A percentile compares a stretch with the other conserved stretches of the same genome.
Evolutionary conservation across 2,113 vertebrate genomes (phyloP).

Genomic region (Tachuris rubrigastra): DNA sequence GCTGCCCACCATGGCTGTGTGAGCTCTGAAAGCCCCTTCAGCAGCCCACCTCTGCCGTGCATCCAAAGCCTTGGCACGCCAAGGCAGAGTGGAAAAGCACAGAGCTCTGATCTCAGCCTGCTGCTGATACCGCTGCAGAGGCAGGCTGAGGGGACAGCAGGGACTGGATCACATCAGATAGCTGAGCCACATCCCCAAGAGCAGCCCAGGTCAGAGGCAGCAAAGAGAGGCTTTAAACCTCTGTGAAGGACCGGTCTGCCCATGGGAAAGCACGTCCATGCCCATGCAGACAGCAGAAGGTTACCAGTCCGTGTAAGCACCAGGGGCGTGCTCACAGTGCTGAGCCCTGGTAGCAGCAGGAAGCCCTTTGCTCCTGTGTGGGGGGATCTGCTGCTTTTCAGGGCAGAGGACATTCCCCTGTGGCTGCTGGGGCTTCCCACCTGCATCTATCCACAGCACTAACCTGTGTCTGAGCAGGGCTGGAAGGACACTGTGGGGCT

Average conservation of each 20-base stretch:
- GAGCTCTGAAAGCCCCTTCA: not conserved
- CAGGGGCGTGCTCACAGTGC: not conserved
- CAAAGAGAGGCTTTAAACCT: not conserved
- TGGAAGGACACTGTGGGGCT: not conserved
- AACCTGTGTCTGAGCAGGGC: not conserved
- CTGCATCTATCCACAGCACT: not conserved
- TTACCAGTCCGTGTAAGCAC: fast-evolving
- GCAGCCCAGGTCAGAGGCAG: not conserved
- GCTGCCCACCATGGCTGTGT: fast-evolving
- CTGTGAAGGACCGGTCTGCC: not conserved
- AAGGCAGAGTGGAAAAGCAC: not conserved
- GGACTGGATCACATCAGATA: not conserved
- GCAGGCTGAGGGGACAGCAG: not conserved
- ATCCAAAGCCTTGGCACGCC: not conserved
- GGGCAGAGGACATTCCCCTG: not conserved
- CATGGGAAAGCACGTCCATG: not conserved
- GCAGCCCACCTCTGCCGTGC: no score
- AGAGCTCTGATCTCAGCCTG: not conserved
- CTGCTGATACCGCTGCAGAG: not conserved
- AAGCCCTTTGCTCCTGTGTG: not conserved
- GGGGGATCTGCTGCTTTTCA: not conserved
- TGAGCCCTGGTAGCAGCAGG: not conserved
- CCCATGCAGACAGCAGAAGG: fast-evolving
- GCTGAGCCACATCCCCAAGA: not conserved
- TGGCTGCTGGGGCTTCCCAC: not conserved